Evolutionary conservation across 2,113 vertebrate genomes (phyloP), one percentile per base, ranked within the genome.

Genomic region (Cinclus cinclus): DNA sequence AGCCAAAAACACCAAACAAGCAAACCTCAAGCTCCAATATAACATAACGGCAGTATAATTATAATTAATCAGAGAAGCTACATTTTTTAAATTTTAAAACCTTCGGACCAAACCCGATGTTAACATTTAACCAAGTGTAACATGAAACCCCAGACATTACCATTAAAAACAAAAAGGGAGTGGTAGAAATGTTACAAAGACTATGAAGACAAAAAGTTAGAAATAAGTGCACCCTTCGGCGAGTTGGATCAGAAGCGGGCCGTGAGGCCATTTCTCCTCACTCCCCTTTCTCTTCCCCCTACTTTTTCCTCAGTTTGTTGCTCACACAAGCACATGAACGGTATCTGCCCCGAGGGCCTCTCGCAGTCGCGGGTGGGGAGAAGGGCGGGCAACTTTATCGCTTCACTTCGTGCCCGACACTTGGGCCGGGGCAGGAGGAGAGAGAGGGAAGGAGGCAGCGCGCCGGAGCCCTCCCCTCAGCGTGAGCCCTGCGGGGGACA

Each of bases 91-190:
- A 64, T 8, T 68, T 30, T 7, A 58, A 53, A 79, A 59, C 10
- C 22, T 46, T 21, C n/a, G 13, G 27, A 65, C 9, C 53, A 78
- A 52, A 73, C 15, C 14, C 27, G 14, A 37, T 6, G 18, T 8
- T 41, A 73, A 77, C 56, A 62, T 3, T 18, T 10, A 58, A n/a
- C 60, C 6, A 73, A 15, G 63, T 0, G 2, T 1, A 83, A 31
- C 33, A 50, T 0, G 5, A 47, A 46, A 0, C 2, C 9, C 27
- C 37, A 52, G 47, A 58, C 6, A 2, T 8, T 14, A 21, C 30
- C 56, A 39, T 8, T 75, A 15, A 58, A 67, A 60, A 5, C 37
- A 12, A 25, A 11, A 60, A 11, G 3, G 4, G 6, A 23, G 7
- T 5, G 10, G 19, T 4, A 70, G 23, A 44, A 64, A 31, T 11